A percentile compares a stretch with the other conserved stretches of the same genome.
phyloP scores from a whole-genome alignment of 2,113 vertebrate genomes.

The Apodemus speciosus region DNA sequence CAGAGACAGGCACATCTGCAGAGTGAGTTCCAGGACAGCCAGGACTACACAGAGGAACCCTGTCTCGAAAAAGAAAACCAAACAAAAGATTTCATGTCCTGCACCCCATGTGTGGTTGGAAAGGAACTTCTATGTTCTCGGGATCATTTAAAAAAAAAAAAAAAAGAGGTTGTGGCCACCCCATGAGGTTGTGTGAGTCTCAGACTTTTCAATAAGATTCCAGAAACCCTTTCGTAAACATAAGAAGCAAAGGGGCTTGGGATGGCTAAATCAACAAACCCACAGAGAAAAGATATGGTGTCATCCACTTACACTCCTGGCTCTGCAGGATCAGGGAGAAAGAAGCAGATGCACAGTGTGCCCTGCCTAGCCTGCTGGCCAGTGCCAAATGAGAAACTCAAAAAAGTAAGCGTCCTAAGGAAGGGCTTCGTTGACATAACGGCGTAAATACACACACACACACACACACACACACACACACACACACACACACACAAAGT shows the following conservation, averaged over 20 bases:
- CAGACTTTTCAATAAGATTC: neutral
- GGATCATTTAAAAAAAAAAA: no score
- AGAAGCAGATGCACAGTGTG: no score
- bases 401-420: neutral
- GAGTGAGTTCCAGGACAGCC: no score
- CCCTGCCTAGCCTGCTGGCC: neutral
- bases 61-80: no score
- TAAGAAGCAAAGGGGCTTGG: neutral
- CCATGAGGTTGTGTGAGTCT: neutral
- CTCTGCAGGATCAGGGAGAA: neutral
- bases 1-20: no score
- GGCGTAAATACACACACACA: neutral
- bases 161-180: neutral
- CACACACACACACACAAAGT: neutral
- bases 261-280: no score
- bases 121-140: neutral
- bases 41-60: no score
- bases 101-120: neutral
- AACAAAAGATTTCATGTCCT: neutral
- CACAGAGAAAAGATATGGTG: neutral
- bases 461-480: neutral
- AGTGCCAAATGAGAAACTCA: neutral
- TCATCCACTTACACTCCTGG: neutral
- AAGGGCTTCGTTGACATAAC: neutral
- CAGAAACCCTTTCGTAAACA: neutral